Base-by-base conservation (phyloP, 2,113 vertebrate genomes). In the Odontesthes bonariensis region DNA sequence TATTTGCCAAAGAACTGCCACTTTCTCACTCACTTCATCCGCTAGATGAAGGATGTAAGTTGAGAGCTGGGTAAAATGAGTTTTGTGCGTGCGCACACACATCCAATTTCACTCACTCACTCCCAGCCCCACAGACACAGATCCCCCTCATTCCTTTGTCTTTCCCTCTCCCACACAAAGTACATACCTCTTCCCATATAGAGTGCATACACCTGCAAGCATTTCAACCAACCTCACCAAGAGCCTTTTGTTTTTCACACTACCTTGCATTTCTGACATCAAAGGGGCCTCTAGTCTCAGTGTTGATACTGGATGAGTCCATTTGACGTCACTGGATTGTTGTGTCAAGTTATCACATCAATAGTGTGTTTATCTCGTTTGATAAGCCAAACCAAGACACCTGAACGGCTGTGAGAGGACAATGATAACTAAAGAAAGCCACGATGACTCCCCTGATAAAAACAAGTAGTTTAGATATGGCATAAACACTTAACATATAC, bases 1-100 rank as follows among this genome's bases (percentile, higher is more conserved):
- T 93, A 93, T 94, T 94, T 92, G 88, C 89, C 89, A 92, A 92
- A 93, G 92, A 93, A 92, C 89, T 87, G 86, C 70, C 70, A 83
- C 84, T 91, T 88, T 90, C 86, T 85, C 85, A 81, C 85, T 89
- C 87, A 86, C 91, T 93, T 83, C 79, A 86, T 89, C 88, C 66
- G 38, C 86, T 78, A 65, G 73, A 86, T 90, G 83, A 91, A 83
- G 88, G 89, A 93, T 90, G 90, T 54, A 79, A 91, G 83, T 82
- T 83, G 88, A 88, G 77, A 78, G 78, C 73, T 57, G 85, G 74
- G 71, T 90, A 84, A 92, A 92, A 91, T 92, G 85, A 91, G 84
- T 90, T 92, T 90, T 79, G 75, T 85, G 75, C 77, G 55, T 86
- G 83, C 75, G 57, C 83, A 75, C 75, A 79, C 88, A 81, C 81